These are phyloP conservation scores for Neosalanx taihuensis DNA, from an alignment of 2,797 vertebrate genomes.

Conservation along the genomic window DNA sequence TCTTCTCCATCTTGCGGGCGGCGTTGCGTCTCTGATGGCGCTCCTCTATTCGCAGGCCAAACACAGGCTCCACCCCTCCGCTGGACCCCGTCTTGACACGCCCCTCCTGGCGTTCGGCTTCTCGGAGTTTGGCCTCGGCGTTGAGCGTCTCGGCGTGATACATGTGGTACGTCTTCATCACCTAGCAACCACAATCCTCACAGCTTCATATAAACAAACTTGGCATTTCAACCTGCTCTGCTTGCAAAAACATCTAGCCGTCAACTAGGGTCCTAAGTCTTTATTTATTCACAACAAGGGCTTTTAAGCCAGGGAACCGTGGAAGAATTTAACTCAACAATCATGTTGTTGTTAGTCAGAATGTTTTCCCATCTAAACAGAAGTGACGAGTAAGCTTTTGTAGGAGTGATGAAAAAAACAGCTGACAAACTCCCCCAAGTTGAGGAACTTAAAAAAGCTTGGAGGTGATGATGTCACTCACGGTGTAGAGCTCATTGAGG, in stretches of 20 bases:
- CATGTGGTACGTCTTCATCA: conserved; percentile 99
- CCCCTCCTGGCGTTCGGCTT: conserved; percentile 95
- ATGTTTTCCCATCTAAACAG: not conserved
- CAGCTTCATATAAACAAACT: not conserved
- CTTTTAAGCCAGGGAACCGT: conserved; percentile 33
- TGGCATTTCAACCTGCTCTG: no score
- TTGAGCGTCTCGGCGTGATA: conserved; percentile 95
- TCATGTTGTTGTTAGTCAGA: not conserved
- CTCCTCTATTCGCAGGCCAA: conserved; percentile 91
- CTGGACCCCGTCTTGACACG: conserved; percentile 76
- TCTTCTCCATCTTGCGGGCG: conserved; percentile 98
- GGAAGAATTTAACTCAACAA: not conserved
- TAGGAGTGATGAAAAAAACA: not conserved
- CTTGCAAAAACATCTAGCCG: no score
- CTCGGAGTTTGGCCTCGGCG: conserved; percentile 93
- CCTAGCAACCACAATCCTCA: conserved; percentile 66
- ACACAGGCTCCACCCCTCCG: conserved; percentile 87
- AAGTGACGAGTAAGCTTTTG: not conserved
- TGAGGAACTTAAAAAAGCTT: not conserved
- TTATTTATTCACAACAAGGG: conserved; percentile 41
- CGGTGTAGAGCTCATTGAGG: conserved; percentile 97
- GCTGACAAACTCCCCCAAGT: not conserved
- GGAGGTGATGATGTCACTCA: conserved; percentile 64
- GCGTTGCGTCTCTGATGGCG: conserved; percentile 95
- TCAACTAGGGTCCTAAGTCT: conserved; percentile 11